Percentiles rank a stretch among this genome's conserved stretches.
These are phyloP conservation scores for Patella depressa DNA, from an alignment of 2,888 invertebrate species.

Conservation along the genomic window DNA sequence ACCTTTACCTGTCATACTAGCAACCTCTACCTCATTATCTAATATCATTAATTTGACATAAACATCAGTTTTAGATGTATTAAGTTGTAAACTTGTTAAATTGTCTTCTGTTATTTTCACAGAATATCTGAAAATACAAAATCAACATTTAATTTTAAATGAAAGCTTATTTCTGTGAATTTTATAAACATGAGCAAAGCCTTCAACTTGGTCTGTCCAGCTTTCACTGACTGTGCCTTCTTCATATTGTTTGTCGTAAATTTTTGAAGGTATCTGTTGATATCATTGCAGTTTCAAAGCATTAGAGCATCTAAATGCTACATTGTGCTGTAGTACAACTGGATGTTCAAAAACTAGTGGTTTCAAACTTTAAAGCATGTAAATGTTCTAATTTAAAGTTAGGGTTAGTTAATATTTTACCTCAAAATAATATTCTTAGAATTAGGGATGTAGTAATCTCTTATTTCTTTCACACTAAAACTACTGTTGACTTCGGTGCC, in stretches of 20 bases:
- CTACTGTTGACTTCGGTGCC: constrained; percentile 62
- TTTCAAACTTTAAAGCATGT: too few species aligned
- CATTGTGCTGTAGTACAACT: too few species aligned
- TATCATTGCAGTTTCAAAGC: too few species aligned
- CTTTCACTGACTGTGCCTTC: too few species aligned
- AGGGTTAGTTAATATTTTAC: constrained; percentile 36
- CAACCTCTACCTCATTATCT: constrained; percentile 65
- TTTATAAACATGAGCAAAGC: too few species aligned
- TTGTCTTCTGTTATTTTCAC: constrained; percentile 69
- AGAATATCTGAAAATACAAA: constrained; percentile 55
- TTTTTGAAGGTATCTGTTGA: too few species aligned
- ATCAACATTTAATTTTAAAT: background rate
- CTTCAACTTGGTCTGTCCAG: too few species aligned
- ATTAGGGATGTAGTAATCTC: constrained; percentile 70
- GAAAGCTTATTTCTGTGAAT: too few species aligned
- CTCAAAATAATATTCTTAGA: constrained; percentile 66
- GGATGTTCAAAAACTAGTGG: too few species aligned
- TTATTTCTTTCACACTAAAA: constrained; percentile 65
- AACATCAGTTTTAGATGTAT: constrained; percentile 69
- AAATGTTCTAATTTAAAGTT: too few species aligned
- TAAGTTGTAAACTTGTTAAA: constrained; percentile 66
- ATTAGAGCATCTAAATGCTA: too few species aligned
- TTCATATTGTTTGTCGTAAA: too few species aligned
- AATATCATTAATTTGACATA: constrained; percentile 66
- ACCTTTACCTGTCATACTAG: constrained; percentile 65